Percentiles rank a stretch among this genome's conserved stretches.
Conservation (phyloP, 2,113 vertebrate genomes). For the Megaceryle torquata region DNA sequence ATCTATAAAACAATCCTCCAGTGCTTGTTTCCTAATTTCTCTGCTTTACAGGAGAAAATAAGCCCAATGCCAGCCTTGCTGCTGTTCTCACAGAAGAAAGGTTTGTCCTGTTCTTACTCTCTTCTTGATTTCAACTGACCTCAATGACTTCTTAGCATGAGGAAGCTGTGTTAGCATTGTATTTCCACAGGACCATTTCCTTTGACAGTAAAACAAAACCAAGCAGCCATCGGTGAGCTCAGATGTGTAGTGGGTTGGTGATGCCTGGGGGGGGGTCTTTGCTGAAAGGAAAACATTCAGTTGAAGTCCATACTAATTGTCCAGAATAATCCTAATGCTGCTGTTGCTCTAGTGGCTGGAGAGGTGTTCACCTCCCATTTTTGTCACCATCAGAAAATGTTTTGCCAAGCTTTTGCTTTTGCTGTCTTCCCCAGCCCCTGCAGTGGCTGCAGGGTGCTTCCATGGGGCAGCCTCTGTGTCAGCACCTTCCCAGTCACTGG, state of each 20-base stretch:
- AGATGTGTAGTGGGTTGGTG: fast-evolving
- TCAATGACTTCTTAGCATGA: fast-evolving
- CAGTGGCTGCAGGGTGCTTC: background rate
- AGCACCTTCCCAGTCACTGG: fast-evolving
- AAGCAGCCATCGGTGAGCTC: fast-evolving
- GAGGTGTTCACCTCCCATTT: background rate
- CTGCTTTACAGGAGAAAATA: background rate
- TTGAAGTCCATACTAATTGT: background rate
- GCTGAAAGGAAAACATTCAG: background rate
- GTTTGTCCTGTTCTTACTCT: background rate
- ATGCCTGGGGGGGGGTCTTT: background rate
- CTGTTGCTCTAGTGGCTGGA: background rate
- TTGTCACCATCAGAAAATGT: background rate
- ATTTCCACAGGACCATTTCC: background rate
- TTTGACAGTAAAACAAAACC: background rate
- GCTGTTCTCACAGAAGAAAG: background rate
- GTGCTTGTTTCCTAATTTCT: background rate
- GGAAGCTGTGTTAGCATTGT: background rate
- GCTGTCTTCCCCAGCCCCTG: background rate
- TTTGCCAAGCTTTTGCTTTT: background rate
- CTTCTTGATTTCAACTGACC: background rate
- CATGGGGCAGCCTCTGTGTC: background rate
- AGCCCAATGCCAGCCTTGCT: background rate
- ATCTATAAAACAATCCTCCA: background rate
- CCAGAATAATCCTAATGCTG: background rate